Percentiles rank a stretch among this genome's conserved stretches.
These are phyloP conservation scores for Anadara kagoshimensis DNA, from an alignment of 1,140 invertebrate genomes.

Conservation along the genomic window DNA sequence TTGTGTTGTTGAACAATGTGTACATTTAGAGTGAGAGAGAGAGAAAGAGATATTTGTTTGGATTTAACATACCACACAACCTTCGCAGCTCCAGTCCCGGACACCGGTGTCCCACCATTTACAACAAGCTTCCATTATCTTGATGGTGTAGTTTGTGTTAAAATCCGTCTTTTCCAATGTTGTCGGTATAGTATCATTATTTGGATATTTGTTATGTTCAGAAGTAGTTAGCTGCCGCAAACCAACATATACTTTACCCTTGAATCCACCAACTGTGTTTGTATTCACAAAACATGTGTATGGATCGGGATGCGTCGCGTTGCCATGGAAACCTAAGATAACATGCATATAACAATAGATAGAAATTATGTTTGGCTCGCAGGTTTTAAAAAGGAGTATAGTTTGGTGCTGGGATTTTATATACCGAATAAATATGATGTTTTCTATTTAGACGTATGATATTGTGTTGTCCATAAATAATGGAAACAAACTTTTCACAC, in stretches of 20 bases:
- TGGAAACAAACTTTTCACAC: too few species aligned
- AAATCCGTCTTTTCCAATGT: conserved; percentile 33
- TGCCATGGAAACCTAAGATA: conserved; percentile 12
- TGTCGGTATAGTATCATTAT: conserved; percentile 25
- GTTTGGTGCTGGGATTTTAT: too few species aligned
- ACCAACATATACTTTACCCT: conserved; percentile 49
- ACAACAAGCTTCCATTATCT: conserved; percentile 45
- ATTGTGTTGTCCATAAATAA: too few species aligned
- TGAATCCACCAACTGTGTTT: conserved; percentile 36
- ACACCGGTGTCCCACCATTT: conserved; percentile 43
- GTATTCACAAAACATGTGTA: conserved; percentile 49
- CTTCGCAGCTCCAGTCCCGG: conserved; percentile 50
- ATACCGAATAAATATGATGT: too few species aligned
- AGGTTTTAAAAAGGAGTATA: too few species aligned
- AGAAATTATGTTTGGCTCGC: too few species aligned
- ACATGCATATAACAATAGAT: too few species aligned
- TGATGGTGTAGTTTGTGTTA: conserved; percentile 47
- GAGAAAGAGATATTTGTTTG: too few species aligned
- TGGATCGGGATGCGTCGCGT: conserved; percentile 23
- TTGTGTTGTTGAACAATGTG: too few species aligned
- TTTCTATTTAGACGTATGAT: too few species aligned
- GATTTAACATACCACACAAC: conserved; percentile 52
- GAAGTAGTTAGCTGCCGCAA: conserved; percentile 48
- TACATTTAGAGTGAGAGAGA: too few species aligned
- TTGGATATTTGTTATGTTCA: conserved; percentile 42